Evolutionary conservation across 2,888 invertebrate species (phyloP).

Genomic region (Yponomeuta malinellus): DNA sequence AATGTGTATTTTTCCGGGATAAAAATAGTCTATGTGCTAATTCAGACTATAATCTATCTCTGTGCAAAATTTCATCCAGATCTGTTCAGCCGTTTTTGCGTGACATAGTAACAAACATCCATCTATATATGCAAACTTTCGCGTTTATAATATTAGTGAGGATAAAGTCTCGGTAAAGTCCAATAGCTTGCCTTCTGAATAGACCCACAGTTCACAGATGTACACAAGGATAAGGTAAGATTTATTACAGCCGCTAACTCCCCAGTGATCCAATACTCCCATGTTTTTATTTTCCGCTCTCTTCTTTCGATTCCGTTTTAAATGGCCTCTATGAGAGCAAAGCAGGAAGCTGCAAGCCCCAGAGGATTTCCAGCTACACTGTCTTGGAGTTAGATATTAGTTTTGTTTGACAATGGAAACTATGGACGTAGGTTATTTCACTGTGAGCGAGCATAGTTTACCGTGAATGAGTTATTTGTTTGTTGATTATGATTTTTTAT

Average conservation of each 20-base stretch:
- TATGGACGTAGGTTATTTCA: background rate
- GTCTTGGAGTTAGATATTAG: background rate
- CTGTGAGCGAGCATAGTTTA: background rate
- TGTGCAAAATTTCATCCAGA: no score
- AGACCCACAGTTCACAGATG: background rate
- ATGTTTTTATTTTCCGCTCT: slow-evolving; percentile 15
- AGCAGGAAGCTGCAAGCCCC: background rate
- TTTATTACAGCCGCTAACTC: slow-evolving; percentile 17
- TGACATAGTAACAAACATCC: no score
- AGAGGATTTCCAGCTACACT: background rate
- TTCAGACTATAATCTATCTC: no score
- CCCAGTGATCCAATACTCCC: slow-evolving; percentile 13
- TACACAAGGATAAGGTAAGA: slow-evolving; percentile 8
- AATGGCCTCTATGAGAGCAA: slow-evolving; percentile 2
- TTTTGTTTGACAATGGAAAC: background rate
- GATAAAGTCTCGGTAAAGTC: no score
- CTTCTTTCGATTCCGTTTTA: slow-evolving; percentile 12
- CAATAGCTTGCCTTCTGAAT: background rate
- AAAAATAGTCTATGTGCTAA: no score
- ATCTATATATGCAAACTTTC: no score
- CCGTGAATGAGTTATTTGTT: no score
- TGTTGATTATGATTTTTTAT: no score
- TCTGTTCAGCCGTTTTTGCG: no score
- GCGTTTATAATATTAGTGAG: no score
- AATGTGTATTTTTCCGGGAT: no score